Base-by-base conservation (phyloP, 2,113 vertebrate species). In the Monarcha castaneiventris region DNA sequence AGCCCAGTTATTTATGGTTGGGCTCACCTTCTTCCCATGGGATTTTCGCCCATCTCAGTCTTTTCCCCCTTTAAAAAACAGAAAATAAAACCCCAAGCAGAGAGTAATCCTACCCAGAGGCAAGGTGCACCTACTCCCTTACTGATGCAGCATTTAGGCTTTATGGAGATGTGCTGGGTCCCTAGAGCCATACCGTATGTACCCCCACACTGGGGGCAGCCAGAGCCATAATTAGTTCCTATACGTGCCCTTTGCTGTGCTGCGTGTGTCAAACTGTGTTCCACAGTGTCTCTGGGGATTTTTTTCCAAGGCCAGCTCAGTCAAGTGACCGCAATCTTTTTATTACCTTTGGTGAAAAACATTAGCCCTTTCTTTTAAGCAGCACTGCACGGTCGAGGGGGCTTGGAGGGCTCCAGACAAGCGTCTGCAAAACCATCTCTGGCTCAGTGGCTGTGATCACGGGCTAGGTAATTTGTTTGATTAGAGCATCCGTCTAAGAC, bases 401-500 rank as follows among this genome's bases (percentile, higher is more conserved):
- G 80, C 79, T 97, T 71, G 44, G 91, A 96, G 94, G 86, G 90
- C 97, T 97, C 94, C 94, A 97, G 97, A 96, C 96, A 95, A 96
- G 94, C 6, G 72, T 97, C 97, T 97, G 95, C 94, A 88, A 85
- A 95, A 93, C 72, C 82, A 79, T 94, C 94, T 85, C 94, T 91
- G 96, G 96, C 95, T 98, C 97, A 96, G 93, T 91, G 96, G 73
- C 92, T 96, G 89, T 89, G 97, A 97, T 97, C 86, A 95, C 1
- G 41, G 94, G 82, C 84, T 90, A 66, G 90, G 86, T 96, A 91
- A 97, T 98, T 98, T 97, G 95, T 95, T 98, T 97, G 97, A 98
- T 97, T 97, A 97, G 96, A 94, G 93, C 87, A 97, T 95, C 92
- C 77, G 33, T 94, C 93, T 96, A 94, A 97, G 97, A 97, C 97